Conservation (phyloP, 2,113 vertebrate genomes). For the Puffinus mauretanicus region DNA sequence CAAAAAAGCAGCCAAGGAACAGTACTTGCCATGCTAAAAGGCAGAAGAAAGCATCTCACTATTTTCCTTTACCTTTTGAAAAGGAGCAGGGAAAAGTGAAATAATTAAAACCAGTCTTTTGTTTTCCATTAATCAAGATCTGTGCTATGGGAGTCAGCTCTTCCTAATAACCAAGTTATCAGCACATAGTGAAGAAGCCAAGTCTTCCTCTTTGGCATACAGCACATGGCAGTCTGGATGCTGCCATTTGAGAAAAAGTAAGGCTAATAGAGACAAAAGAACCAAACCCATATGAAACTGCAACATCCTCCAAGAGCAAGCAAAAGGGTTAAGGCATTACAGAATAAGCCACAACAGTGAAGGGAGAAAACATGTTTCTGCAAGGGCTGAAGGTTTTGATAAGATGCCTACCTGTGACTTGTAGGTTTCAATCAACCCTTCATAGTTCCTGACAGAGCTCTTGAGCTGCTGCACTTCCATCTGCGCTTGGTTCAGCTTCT, state of each 20-base stretch:
- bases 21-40: neutral
- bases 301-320: neutral
- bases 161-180: neutral
- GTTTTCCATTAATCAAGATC: neutral
- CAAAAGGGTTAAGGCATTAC: neutral
- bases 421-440: conserved; percentile 86
- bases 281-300: neutral
- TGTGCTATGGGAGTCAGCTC: neutral
- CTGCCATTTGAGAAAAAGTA: neutral
- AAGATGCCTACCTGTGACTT: conserved; percentile 86
- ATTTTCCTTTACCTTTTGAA: neutral
- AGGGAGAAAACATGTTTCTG: neutral
- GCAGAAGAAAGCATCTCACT: neutral
- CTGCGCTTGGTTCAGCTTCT: conserved; percentile 82
- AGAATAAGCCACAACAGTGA: neutral
- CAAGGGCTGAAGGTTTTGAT: neutral
- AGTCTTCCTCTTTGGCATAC: neutral
- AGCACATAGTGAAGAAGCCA: neutral
- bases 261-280: neutral
- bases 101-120: neutral
- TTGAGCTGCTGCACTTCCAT: conserved; percentile 85
- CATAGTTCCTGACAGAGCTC: conserved; percentile 83
- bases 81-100: neutral
- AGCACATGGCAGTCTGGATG: neutral
- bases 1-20: neutral